phyloP scores from a whole-genome alignment of 2,888 invertebrate genomes.

The Anoplius nigerrimus region DNA sequence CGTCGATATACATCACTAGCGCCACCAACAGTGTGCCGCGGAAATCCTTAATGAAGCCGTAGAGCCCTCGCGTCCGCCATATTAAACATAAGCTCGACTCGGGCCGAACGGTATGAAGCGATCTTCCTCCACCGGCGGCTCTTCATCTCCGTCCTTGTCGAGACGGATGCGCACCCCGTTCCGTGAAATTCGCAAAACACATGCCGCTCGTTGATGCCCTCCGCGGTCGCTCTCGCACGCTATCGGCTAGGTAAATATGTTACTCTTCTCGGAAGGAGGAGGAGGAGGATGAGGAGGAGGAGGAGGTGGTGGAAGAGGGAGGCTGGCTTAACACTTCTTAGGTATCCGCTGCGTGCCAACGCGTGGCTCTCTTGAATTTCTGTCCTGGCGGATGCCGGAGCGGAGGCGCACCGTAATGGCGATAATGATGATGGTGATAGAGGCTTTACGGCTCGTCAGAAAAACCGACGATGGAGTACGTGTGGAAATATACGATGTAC shows the following conservation, averaged over 20 bases:
- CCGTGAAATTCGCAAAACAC: slow-evolving; percentile 59
- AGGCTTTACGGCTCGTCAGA: slow-evolving; percentile 53
- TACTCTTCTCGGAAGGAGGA: slow-evolving; percentile 9
- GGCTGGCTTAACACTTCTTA: slow-evolving; percentile 8
- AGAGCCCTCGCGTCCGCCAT: slow-evolving; percentile 35
- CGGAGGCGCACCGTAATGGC: slow-evolving; percentile 52
- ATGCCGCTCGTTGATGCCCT: slow-evolving; percentile 49
- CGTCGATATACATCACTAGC: slow-evolving; percentile 67
- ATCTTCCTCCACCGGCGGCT: slow-evolving; percentile 16
- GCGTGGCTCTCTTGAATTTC: slow-evolving; percentile 50
- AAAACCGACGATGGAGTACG: slow-evolving; percentile 49
- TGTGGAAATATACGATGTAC: slow-evolving; percentile 47
- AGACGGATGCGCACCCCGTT: slow-evolving; percentile 39
- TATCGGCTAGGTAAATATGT: slow-evolving; percentile 37
- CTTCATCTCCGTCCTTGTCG: slow-evolving; percentile 48
- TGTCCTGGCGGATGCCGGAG: slow-evolving; percentile 37
- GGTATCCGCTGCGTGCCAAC: slow-evolving; percentile 37
- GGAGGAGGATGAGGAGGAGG: too few relatives aligned
- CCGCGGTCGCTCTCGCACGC: slow-evolving; percentile 17
- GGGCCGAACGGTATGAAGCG: slow-evolving; percentile 35
- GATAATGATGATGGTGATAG: slow-evolving; percentile 60
- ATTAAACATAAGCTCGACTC: slow-evolving; percentile 38
- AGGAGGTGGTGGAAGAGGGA: too few relatives aligned
- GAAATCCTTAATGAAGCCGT: slow-evolving; percentile 65
- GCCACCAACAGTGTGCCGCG: slow-evolving; percentile 64